phyloP scores from a whole-genome alignment of 2,888 invertebrate genomes.

The Carterocephalus palaemon region DNA sequence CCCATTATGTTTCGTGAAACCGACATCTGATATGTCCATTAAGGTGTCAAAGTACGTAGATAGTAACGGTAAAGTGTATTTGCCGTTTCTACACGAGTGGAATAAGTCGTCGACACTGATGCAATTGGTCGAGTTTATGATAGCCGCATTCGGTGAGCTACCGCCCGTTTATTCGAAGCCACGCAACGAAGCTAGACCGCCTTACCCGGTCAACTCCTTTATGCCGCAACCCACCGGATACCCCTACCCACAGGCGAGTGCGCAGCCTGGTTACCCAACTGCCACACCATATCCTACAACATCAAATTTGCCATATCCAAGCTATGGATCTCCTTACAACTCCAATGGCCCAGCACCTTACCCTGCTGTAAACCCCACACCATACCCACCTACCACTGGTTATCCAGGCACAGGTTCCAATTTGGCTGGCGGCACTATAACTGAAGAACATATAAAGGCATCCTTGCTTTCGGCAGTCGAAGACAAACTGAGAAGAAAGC shows the following conservation, averaged over 20 bases:
- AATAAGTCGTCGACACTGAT: constrained; percentile 88
- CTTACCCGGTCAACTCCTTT: constrained; percentile 75
- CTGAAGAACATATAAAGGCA: constrained; percentile 96
- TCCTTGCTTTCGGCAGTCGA: constrained; percentile 96
- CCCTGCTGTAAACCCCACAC: constrained; percentile 46
- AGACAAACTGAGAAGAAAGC: constrained; percentile 91
- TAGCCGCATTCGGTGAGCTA: constrained; percentile 94
- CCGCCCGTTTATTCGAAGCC: constrained; percentile 94
- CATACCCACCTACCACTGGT: constrained; percentile 51
- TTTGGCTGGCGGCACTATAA: constrained; percentile 87
- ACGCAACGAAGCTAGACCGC: constrained; percentile 78
- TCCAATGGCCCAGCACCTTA: constrained; percentile 49
- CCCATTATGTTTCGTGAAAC: constrained; percentile 96
- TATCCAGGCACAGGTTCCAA: constrained; percentile 52
- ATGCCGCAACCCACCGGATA: constrained; percentile 71
- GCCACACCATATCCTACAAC: constrained; percentile 65
- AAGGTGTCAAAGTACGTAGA: constrained; percentile 97
- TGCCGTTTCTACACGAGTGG: constrained; percentile 99
- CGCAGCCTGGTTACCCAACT: constrained; percentile 56
- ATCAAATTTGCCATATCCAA: constrained; percentile 74
- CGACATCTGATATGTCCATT: constrained; percentile 96
- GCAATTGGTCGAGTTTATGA: constrained; percentile 94
- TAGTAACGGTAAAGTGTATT: constrained; percentile 95
- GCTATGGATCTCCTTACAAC: constrained; percentile 63
- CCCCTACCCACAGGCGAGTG: constrained; percentile 55